Base-by-base conservation (phyloP, 2,888 invertebrate genomes). In the Tyria jacobaeae region DNA sequence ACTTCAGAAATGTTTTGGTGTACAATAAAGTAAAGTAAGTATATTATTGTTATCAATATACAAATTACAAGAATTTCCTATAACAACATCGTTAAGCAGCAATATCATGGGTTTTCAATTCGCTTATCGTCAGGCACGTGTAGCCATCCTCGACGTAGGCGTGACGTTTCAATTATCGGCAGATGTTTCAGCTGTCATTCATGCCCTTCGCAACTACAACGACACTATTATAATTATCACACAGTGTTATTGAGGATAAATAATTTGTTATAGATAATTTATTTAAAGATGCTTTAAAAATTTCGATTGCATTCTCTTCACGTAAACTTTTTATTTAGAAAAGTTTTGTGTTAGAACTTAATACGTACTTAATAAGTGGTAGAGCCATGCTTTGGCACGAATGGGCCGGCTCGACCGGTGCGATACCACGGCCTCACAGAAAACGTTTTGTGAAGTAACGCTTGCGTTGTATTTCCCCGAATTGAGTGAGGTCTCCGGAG, bases 121-220 rank as follows among this genome's bases (percentile, higher is more conserved):
- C 70, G 62, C 58, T 59, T 47, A 57, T 67, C 54, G 50, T 52
- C 41, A 44, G 61, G 51, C 48, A 67, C 65, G 64, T 72, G 68
- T 59, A 61, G 56, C 53, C 68, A 54, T 61, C 61, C 67, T 68
- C 62, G 59, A 69, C 64, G 66, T 60, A 60, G 24, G 51, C 48
- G 35, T 75, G 79, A 79, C 78, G 72, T 79, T 79, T 79, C 78
- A 80, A 79, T 80, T 78, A 79, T 72, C 68, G 68, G 65, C 66
- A 70, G 71, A 73, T 73, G 71, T 78, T 76, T 72, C 71, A 71
- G 62, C 68, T 66, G 76, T 68, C 76, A 60, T 58, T 72, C 70
- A 73, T 61, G 63, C 60, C 60, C 52, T 39, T 60, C 52, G 60
- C 48, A 27, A 50, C 54, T 56, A 59, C 52, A 51, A 34, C 51